Conservation (phyloP, 2,797 vertebrate genomes). For the Salmo trutta region DNA sequence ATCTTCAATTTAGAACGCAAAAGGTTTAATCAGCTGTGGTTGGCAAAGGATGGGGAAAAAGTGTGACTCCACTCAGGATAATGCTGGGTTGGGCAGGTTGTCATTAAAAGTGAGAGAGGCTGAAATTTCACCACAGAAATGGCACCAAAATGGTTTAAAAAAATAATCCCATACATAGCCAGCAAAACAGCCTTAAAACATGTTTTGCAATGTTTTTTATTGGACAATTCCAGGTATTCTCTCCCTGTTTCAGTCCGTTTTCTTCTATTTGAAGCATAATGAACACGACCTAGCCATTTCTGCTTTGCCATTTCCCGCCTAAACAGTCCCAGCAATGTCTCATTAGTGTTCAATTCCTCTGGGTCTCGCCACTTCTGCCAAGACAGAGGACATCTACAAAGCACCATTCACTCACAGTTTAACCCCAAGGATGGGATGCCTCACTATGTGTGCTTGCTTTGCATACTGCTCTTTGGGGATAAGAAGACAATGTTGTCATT, state of each 20-base stretch:
- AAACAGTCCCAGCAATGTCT: constrained; percentile 45
- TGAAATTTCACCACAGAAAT: no score
- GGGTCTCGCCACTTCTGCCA: constrained; percentile 36
- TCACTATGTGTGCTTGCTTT: constrained; percentile 5
- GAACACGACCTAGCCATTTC: not conserved
- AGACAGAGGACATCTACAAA: constrained; percentile 38
- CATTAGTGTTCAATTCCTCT: constrained; percentile 67
- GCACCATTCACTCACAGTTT: constrained; percentile 46
- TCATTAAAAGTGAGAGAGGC: no score
- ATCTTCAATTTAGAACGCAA: no score
- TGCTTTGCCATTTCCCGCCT: constrained; percentile 46
- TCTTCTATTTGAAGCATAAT: not conserved
- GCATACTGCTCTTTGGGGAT: no score
- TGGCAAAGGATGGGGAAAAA: no score
- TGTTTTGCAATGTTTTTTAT: no score
- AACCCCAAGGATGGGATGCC: not conserved
- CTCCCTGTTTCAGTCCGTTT: not conserved
- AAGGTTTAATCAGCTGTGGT: no score
- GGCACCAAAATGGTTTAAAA: no score
- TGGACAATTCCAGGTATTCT: not conserved
- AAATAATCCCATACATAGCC: not conserved
- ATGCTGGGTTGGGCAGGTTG: no score
- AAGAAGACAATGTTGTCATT: no score
- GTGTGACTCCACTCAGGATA: no score
- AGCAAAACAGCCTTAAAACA: not conserved